These are phyloP conservation scores for Sialis fuliginosa DNA, from an alignment of 2,888 invertebrate species.

Conservation along the genomic window DNA sequence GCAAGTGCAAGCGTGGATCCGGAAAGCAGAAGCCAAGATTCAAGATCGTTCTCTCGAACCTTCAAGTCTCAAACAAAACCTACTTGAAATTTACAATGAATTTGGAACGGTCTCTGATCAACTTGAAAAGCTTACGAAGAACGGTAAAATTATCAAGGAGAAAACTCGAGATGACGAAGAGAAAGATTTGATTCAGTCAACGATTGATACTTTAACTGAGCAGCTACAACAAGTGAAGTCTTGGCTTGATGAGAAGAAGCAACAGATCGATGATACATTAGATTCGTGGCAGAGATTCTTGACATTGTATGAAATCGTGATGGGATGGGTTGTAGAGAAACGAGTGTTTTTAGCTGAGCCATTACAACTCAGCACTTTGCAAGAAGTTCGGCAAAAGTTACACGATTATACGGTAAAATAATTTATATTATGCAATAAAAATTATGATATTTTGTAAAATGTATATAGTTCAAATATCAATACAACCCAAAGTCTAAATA, in stretches of 20 bases:
- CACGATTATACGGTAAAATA: slow-evolving; percentile 66
- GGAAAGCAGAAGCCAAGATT: slow-evolving; percentile 65
- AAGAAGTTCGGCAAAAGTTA: slow-evolving; percentile 67
- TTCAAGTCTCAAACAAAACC: slow-evolving; percentile 52
- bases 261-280: slow-evolving; percentile 68
- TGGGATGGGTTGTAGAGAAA: slow-evolving; percentile 71
- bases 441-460: no score
- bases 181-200: slow-evolving; percentile 53
- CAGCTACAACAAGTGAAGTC: slow-evolving; percentile 61
- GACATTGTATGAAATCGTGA: slow-evolving; percentile 61
- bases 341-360: slow-evolving; percentile 61
- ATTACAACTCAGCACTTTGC: slow-evolving; percentile 56
- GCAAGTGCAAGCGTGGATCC: slow-evolving; percentile 66
- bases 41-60: slow-evolving; percentile 68
- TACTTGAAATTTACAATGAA: slow-evolving; percentile 61
- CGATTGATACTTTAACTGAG: slow-evolving; percentile 56
- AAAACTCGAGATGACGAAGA: slow-evolving; percentile 64
- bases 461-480: no score
- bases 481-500: no score
- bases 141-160: slow-evolving; percentile 62
- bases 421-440: background rate
- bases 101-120: slow-evolving; percentile 53
- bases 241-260: slow-evolving; percentile 68
- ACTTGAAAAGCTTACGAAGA: slow-evolving; percentile 57
- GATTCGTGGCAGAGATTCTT: slow-evolving; percentile 82